A percentile compares a stretch with the other conserved stretches of the same genome.
phyloP scores from a whole-genome alignment of 2,113 vertebrate species.

The Neotoma lepida region DNA sequence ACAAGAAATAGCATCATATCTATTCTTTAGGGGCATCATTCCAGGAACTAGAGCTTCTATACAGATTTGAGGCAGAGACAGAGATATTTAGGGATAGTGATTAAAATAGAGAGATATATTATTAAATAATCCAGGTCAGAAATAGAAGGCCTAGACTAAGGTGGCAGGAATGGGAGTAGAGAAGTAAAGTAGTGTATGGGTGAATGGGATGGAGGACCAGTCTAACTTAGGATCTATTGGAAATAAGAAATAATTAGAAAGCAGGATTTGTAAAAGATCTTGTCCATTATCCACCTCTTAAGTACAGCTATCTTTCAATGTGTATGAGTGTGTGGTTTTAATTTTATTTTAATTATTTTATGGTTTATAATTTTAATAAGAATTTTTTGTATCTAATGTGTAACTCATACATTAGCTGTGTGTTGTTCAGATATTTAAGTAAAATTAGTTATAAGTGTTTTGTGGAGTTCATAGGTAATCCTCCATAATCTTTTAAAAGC shows the following conservation, averaged over 20 bases:
- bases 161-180: background rate
- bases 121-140: background rate
- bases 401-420: background rate
- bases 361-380: conserved; percentile 6
- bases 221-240: background rate
- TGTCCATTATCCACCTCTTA: background rate
- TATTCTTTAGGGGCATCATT: background rate
- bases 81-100: background rate
- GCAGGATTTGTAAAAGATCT: background rate
- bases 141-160: background rate
- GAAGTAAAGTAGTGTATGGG: background rate
- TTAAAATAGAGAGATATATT: background rate
- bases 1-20: background rate
- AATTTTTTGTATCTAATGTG: background rate
- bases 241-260: background rate
- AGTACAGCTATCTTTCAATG: background rate
- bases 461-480: background rate
- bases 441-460: background rate
- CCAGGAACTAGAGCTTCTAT: background rate
- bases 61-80: background rate
- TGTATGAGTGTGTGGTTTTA: background rate
- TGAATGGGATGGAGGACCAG: background rate
- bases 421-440: background rate
- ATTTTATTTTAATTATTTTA: background rate
- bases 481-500: background rate